Evolutionary conservation across 2,113 vertebrate species (phyloP).

Genomic region (Macaca nemestrina): DNA sequence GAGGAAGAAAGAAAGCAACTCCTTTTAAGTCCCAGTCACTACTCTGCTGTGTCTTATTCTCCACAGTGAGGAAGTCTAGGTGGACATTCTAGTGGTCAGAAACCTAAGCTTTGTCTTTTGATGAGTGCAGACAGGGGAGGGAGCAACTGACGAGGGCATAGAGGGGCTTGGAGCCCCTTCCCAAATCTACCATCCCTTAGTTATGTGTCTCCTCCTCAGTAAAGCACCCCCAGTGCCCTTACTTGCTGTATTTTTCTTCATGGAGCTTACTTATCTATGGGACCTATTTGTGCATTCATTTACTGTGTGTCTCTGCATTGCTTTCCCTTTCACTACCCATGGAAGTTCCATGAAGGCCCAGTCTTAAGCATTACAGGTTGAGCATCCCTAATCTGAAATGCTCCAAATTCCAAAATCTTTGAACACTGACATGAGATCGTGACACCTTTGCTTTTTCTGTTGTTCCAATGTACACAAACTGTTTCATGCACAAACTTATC

Average conservation of each 20-base stretch:
- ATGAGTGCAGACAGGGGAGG: background rate
- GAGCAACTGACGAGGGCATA: too few species aligned
- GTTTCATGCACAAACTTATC: background rate
- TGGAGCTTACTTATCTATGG: background rate
- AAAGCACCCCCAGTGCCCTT: background rate
- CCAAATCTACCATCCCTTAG: accelerated
- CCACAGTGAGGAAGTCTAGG: background rate
- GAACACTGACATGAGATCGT: background rate
- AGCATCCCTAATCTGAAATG: background rate
- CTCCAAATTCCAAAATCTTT: background rate
- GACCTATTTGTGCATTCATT: background rate
- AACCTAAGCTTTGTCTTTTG: background rate
- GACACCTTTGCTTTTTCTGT: background rate
- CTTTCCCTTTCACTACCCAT: background rate
- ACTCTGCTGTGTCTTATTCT: background rate
- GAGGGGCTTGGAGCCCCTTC: background rate
- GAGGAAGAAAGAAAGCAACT: background rate
- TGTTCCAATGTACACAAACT: background rate
- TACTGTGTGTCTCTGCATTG: background rate
- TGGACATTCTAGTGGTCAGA: background rate
- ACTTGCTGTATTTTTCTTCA: background rate
- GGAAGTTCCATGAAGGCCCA: background rate
- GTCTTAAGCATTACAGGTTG: background rate
- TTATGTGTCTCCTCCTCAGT: background rate
- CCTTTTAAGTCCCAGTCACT: background rate